phyloP scores from a whole-genome alignment of 2,113 vertebrate genomes.

The Microcebus jonahi region DNA sequence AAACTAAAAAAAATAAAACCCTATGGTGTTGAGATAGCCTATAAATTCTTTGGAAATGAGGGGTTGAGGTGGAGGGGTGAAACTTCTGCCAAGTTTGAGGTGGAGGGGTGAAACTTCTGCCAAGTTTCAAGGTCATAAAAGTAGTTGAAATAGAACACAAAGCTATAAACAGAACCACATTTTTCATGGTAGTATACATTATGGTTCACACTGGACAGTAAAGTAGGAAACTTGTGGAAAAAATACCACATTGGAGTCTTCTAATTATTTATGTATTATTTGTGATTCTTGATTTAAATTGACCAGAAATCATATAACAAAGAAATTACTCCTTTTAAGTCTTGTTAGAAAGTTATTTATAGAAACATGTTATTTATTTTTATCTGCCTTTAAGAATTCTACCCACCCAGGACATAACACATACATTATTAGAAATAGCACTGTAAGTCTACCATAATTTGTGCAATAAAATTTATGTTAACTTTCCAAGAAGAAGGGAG shows the following conservation, averaged over 20 bases:
- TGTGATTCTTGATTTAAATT: slow-evolving; percentile 20
- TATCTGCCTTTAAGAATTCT: background rate
- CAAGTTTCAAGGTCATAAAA: slow-evolving; percentile 78
- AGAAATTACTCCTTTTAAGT: slow-evolving; percentile 16
- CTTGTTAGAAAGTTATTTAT: slow-evolving; percentile 25
- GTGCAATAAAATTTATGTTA: background rate
- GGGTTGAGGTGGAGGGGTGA: background rate
- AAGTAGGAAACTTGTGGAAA: background rate
- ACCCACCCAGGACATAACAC: background rate
- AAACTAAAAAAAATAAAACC: background rate
- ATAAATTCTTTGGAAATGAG: slow-evolving; percentile 52
- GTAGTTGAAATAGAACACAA: slow-evolving; percentile 42
- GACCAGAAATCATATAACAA: background rate
- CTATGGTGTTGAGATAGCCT: background rate
- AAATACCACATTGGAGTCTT: background rate
- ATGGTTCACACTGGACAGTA: slow-evolving; percentile 25
- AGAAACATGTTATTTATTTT: background rate
- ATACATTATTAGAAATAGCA: background rate
- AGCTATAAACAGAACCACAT: background rate
- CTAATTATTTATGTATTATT: slow-evolving; percentile 37
- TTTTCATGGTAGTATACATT: slow-evolving; percentile 60
- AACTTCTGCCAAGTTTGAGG: slow-evolving; percentile 62
- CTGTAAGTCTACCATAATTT: slow-evolving; percentile 19
- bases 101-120: slow-evolving; percentile 14
- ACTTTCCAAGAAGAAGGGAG: background rate